A percentile compares a stretch with the other conserved stretches of the same genome.
These are phyloP conservation scores for Caenorhabditis sp. DNA, from an alignment of 2,888 invertebrate genomes.

Conservation along the genomic window DNA sequence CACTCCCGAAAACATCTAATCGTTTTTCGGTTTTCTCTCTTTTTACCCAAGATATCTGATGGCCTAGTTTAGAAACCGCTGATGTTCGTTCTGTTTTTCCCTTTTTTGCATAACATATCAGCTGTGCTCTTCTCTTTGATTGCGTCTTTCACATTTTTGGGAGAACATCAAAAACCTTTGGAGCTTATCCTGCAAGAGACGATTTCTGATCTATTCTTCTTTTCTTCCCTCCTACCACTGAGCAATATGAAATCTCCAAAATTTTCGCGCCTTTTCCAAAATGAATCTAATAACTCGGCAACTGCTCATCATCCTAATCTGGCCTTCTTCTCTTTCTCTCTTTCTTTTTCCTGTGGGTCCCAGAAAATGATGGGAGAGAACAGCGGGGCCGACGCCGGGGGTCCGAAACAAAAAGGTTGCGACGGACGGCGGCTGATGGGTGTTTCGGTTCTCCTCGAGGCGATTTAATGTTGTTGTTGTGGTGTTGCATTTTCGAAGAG, in stretches of 20 bases:
- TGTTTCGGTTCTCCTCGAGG: conserved; percentile 32
- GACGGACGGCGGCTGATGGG: conserved; percentile 15
- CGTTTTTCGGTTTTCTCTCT: not conserved
- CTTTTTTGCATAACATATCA: not conserved
- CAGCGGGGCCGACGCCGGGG: conserved; percentile 7
- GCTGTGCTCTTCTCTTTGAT: conserved; percentile 1
- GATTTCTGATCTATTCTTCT: not conserved
- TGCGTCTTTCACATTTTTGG: no score
- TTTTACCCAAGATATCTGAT: conserved; percentile 13
- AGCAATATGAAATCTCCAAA: no score
- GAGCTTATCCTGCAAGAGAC: no score
- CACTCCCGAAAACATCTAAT: conserved; percentile 15
- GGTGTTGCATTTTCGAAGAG: conserved; percentile 46
- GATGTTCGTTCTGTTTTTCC: conserved; percentile 17
- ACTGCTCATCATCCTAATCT: conserved; percentile 31
- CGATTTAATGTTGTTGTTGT: conserved; percentile 57
- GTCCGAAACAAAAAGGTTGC: conserved; percentile 30
- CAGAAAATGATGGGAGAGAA: conserved; percentile 10
- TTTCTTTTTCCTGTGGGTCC: not conserved
- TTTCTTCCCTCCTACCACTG: not conserved
- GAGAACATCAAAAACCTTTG: not conserved
- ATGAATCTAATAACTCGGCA: conserved; percentile 34
- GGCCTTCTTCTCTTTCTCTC: conserved; percentile 19
- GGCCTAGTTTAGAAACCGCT: conserved; percentile 19
- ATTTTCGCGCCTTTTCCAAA: conserved; percentile 6